A percentile compares a stretch with the other conserved stretches of the same genome.
These are phyloP conservation scores for Melanchra persicariae DNA, from an alignment of 2,888 invertebrate species.

Conservation along the genomic window DNA sequence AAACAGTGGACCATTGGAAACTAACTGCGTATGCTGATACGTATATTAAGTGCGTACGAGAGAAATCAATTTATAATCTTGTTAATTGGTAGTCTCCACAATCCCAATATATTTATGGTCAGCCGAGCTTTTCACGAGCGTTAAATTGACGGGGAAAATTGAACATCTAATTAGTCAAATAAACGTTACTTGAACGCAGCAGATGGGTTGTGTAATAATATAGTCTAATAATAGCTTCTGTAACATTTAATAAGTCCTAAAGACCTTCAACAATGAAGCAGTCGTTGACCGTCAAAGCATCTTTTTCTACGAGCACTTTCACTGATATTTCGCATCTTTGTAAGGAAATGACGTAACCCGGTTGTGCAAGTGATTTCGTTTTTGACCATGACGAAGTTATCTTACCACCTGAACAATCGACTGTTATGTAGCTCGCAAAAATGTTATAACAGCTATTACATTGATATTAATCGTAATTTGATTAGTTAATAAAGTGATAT, in stretches of 20 bases:
- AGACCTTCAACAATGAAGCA: constrained; percentile 34
- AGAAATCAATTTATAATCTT: constrained; percentile 68
- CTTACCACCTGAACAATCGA: constrained; percentile 33
- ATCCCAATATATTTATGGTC: not conserved
- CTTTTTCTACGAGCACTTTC: constrained; percentile 81
- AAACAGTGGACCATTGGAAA: constrained; percentile 84
- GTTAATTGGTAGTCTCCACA: constrained; percentile 15
- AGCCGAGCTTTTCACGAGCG: not conserved
- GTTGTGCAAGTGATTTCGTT: constrained; percentile 77
- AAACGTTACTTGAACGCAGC: not conserved
- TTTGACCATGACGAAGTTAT: constrained; percentile 63
- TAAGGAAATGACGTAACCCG: constrained; percentile 77
- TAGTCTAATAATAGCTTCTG: constrained; percentile 4
- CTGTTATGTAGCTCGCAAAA: constrained; percentile 28
- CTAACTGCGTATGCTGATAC: constrained; percentile 81
- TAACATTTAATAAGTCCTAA: constrained; percentile 25
- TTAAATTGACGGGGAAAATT: too few species aligned
- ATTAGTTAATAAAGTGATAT: constrained; percentile 21
- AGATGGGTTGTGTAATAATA: constrained; percentile 15
- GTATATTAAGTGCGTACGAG: constrained; percentile 59
- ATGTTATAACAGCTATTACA: constrained; percentile 16
- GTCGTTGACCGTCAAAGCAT: constrained; percentile 76
- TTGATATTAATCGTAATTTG: constrained; percentile 15
- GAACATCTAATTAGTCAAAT: not conserved
- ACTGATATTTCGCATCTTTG: constrained; percentile 82